phyloP scores from a whole-genome alignment of 2,797 vertebrate genomes.

The Ceryle rudis region DNA sequence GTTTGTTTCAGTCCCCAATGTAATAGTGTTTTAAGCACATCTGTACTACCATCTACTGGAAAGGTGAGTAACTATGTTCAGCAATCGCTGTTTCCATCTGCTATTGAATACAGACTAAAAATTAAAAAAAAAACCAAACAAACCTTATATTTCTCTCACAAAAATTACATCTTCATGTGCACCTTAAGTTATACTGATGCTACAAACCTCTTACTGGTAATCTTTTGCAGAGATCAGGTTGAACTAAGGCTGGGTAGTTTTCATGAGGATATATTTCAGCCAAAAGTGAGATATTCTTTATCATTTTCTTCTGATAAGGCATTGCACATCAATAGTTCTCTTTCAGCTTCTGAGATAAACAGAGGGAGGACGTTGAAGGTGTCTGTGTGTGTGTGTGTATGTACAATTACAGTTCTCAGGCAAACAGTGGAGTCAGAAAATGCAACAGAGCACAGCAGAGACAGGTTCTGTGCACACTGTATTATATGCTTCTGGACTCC shows the following conservation, averaged over 20 bases:
- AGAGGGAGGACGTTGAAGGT: not conserved
- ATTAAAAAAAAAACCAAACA: not conserved
- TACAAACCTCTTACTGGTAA: not conserved
- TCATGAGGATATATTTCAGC: not conserved
- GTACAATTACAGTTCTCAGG: not conserved
- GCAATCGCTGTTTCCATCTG: slow-evolving; percentile 20
- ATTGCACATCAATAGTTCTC: not conserved
- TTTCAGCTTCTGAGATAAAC: not conserved
- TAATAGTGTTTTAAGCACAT: slow-evolving; percentile 72
- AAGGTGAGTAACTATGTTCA: slow-evolving; percentile 75
- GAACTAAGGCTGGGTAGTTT: not conserved
- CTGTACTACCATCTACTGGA: slow-evolving; percentile 83
- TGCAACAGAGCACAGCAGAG: not conserved
- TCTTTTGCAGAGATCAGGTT: not conserved
- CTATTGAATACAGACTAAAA: not conserved
- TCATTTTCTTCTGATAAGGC: not conserved
- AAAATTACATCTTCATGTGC: not conserved
- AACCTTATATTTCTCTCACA: not conserved
- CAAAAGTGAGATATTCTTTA: not conserved
- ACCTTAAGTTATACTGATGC: not conserved
- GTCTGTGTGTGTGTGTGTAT: not conserved
- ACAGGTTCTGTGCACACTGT: not conserved
- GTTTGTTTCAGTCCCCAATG: slow-evolving; percentile 40
- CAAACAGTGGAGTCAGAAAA: not conserved
- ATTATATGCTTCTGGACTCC: not conserved